Evolutionary conservation across 37 sponge, comb jelly and placozoan genomes (phyloP), one percentile per base, ranked within the genome.

Genomic region (Petrosia ficiformis): DNA sequence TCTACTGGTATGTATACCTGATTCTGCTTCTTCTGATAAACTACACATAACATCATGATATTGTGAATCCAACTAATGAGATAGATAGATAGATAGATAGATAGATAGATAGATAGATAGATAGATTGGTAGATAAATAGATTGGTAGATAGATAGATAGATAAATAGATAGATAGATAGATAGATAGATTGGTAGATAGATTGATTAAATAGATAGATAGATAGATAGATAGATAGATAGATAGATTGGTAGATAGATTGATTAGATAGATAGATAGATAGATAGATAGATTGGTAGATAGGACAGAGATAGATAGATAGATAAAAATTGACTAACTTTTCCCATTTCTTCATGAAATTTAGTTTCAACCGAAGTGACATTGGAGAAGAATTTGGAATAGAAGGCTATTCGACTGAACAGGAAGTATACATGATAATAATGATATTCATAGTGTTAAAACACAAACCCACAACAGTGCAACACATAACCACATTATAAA

Each of bases 371-470:
- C 30, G 77, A 32, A 24, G 86, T 67, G 25, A 84, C 61, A 38
- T 71, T 75, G 41, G 83, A 85, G 57, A 92, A 88, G 16, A 84
- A 44, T 2, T 84, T 57, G 10, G 89, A 84, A 73, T 92, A 92
- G 79, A 92, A 81, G 42, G 63, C 72, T 61, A 92, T 75, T 30
- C 93, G 93, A 39, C 93, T 92, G 65, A 16, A 73, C 41, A 28
- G 16, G 32, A 39, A 1, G 33, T n/a, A n/a, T n/a, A n/a, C n/a
- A n/a, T n/a, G n/a, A n/a, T n/a, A n/a, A n/a, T n/a, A n/a, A n/a
- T n/a, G n/a, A n/a, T n/a, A n/a, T n/a, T n/a, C n/a, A n/a, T n/a
- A n/a, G n/a, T n/a, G n/a, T n/a, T n/a, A n/a, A n/a, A n/a, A n/a
- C n/a, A n/a, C n/a, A n/a, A n/a, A n/a, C n/a, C n/a, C n/a, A n/a